Conservation (phyloP, 1,140 invertebrate genomes). For the Nebria ingens region DNA sequence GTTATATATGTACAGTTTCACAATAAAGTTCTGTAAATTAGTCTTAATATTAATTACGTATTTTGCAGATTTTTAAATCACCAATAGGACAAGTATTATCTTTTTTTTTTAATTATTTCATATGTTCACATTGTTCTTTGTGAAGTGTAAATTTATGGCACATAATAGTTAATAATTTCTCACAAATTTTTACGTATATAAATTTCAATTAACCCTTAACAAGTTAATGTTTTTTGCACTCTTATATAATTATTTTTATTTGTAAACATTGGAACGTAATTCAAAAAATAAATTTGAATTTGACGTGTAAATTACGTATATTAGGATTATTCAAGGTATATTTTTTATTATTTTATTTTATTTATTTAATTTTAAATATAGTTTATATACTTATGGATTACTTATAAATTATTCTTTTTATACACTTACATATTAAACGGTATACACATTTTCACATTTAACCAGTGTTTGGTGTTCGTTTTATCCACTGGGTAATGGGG, state of each 20-base stretch:
- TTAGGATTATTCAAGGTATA: not conserved
- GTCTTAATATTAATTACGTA: slow-evolving; percentile 1
- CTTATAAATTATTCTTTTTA: not conserved
- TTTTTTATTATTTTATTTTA: not conserved
- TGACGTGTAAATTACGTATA: slow-evolving; percentile 3
- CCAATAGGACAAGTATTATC: not conserved
- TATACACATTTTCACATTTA: slow-evolving; percentile 7
- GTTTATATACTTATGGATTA: not conserved
- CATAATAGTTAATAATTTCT: not conserved
- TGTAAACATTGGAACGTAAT: not conserved
- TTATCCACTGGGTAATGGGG: not conserved
- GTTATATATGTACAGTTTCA: slow-evolving; percentile 1
- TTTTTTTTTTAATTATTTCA: not conserved
- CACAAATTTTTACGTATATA: slow-evolving; percentile 8
- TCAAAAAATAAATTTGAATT: slow-evolving; percentile 10
- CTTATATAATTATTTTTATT: not conserved
- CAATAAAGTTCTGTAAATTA: not conserved
- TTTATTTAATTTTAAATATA: not conserved
- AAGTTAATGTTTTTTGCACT: not conserved
- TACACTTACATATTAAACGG: slow-evolving; percentile 6
- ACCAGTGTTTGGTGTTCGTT: not conserved
- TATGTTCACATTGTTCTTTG: not conserved
- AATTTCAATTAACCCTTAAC: not conserved
- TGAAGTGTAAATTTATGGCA: slow-evolving; percentile 2
- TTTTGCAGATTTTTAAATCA: slow-evolving; percentile 2